Evolutionary conservation across 1,140 invertebrate genomes (phyloP).

Genomic region (Planococcus citri): DNA sequence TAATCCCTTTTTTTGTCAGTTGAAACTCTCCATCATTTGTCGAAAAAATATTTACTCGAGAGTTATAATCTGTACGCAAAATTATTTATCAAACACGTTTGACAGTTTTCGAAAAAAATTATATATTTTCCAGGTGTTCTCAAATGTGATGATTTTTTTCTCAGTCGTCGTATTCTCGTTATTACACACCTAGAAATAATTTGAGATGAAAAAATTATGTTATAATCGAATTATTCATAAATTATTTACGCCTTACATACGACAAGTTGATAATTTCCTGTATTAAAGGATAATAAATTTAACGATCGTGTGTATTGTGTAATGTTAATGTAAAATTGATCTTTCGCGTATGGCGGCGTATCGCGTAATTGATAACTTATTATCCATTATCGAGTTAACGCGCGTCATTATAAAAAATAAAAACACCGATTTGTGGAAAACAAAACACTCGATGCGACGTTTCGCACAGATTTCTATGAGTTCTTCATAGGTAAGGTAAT

Average conservation of each 20-base stretch:
- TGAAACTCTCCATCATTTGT: neutral
- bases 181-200: neutral
- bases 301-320: neutral
- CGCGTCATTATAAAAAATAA: no score
- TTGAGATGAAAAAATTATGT: neutral
- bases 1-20: constrained; percentile 7
- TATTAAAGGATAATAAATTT: neutral
- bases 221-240: neutral
- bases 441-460: no score
- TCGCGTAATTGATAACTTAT: no score
- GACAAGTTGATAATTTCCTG: neutral
- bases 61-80: neutral
- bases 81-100: constrained; percentile 3
- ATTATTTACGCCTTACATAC: neutral
- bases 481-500: no score
- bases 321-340: neutral
- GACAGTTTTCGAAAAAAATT: neutral
- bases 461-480: no score
- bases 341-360: no score
- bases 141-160: neutral
- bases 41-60: neutral
- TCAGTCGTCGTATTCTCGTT: no score
- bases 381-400: no score
- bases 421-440: no score
- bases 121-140: neutral